Base-by-base conservation (phyloP, 2,113 vertebrate genomes). In the Chionis minor region DNA sequence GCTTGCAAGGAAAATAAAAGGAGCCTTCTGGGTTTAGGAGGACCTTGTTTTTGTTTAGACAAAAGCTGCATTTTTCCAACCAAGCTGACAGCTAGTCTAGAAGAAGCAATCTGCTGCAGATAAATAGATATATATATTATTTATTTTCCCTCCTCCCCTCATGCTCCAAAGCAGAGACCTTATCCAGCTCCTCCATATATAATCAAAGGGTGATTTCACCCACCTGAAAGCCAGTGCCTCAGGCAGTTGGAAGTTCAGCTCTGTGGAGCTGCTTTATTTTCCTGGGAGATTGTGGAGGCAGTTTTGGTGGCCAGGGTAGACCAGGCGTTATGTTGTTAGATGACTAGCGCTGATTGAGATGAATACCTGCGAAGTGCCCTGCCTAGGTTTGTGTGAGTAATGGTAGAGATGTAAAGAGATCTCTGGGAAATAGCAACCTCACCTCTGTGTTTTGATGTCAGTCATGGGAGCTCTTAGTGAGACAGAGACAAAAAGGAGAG, bases 391-490 rank as follows among this genome's bases (percentile, higher is more conserved):
- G 56, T 6, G 3, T 14, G 32, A 65, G 33, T 17, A n/a, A n/a
- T 7, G 21, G 14, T 1, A 30, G 55, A 22, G 63, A 17, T 8
- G 17, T 28, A 32, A 55, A 51, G 63, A 70, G 20, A 42, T 81
- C 7, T 44, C 72, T 61, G 67, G 28, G 58, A 72, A 70, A 6
- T 2, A 38, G 17, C 5, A 38, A 7, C 45, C 30, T 84, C 74
- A 12, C 9, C 58, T 84, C 44, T 10, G 26, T 1, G 4, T 30
- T 49, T 17, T 3, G 0, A 1, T 8, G 12, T 38, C 38, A 38
- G 38, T 38, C 38, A 38, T 38, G 38, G 38, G 38, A 38, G 62
- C 30, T 82, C 35, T 12, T 19, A 6, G 16, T 27, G 66, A 65
- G 12, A 24, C 3, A 27, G 22, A 26, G 5, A 15, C 11, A 63